These are phyloP conservation scores for Rotaria sp. DNA, from an alignment of 2,888 invertebrate genomes.

Conservation along the genomic window DNA sequence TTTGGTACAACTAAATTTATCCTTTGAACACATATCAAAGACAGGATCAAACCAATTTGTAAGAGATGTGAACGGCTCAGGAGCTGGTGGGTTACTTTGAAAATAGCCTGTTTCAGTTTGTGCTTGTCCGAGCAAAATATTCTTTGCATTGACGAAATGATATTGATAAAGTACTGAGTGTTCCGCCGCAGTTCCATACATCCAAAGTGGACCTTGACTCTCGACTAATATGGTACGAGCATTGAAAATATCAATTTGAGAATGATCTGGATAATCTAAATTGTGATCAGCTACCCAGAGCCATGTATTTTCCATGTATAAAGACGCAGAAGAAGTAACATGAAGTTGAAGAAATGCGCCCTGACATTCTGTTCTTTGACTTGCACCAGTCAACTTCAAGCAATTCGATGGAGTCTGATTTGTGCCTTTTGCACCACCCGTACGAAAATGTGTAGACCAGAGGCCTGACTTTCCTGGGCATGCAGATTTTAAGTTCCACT, in stretches of 20 bases:
- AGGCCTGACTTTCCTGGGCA: background rate
- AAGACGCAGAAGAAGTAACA: background rate
- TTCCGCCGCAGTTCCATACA: constrained; percentile 17
- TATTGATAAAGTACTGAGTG: constrained; percentile 5
- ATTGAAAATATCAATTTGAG: constrained; percentile 2
- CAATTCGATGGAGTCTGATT: background rate
- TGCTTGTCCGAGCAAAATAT: background rate
- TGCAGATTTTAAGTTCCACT: background rate
- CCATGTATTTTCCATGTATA: background rate
- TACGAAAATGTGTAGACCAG: constrained; percentile 10
- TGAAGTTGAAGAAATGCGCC: constrained; percentile 20
- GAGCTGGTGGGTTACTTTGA: background rate
- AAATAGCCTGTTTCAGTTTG: constrained; percentile 12
- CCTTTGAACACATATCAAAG: background rate
- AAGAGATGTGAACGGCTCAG: background rate
- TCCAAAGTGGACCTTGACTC: background rate
- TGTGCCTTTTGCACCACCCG: background rate
- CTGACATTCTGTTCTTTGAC: background rate
- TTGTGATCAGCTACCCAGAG: constrained; percentile 16
- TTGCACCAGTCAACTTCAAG: background rate
- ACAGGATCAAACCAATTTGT: background rate
- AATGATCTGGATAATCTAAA: background rate
- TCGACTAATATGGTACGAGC: background rate
- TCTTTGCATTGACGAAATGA: background rate
- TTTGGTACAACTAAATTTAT: background rate